Evolutionary conservation across 2,113 vertebrate species (phyloP).

Genomic region (Pyxicephalus adspersus): DNA sequence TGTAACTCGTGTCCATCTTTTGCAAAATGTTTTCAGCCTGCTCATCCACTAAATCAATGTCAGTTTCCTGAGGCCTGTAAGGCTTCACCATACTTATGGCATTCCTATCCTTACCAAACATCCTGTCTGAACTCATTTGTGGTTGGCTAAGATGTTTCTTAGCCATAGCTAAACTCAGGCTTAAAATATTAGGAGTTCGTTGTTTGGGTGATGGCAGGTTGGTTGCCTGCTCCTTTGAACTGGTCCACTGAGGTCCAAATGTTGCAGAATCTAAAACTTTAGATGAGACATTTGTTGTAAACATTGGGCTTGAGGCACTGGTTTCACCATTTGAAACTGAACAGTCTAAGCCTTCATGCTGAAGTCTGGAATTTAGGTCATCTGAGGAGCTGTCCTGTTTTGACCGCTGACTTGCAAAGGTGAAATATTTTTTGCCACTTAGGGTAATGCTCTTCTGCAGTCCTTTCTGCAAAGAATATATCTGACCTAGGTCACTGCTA

Average conservation of each 20-base stretch:
- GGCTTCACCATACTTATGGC: constrained; percentile 97
- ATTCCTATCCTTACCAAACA: constrained; percentile 85
- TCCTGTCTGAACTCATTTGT: constrained; percentile 78
- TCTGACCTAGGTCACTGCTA: constrained; percentile 69
- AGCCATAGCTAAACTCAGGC: constrained; percentile 71
- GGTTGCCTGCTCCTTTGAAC: constrained; percentile 57
- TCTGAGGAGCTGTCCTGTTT: constrained; percentile 80
- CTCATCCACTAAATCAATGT: constrained; percentile 79
- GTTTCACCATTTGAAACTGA: constrained; percentile 84
- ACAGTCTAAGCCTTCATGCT: constrained; percentile 85
- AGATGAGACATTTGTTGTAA: constrained; percentile 68
- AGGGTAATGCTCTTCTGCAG: constrained; percentile 68
- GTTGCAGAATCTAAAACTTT: constrained; percentile 63
- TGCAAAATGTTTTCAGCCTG: constrained; percentile 71
- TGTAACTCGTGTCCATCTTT: constrained; percentile 71
- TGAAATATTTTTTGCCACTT: constrained; percentile 63
- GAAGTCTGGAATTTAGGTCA: constrained; percentile 88
- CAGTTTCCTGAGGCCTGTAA: constrained; percentile 83
- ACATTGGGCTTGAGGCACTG: constrained; percentile 76
- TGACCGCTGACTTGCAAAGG: constrained; percentile 68
- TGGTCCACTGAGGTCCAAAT: constrained; percentile 25
- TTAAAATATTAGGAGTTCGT: constrained; percentile 77
- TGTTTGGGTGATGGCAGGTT: constrained; percentile 79
- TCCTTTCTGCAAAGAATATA: constrained; percentile 74
- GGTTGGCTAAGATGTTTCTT: constrained; percentile 97